These are phyloP conservation scores for Champsocephalus esox DNA, from an alignment of 2,797 vertebrate species.

Conservation along the genomic window DNA sequence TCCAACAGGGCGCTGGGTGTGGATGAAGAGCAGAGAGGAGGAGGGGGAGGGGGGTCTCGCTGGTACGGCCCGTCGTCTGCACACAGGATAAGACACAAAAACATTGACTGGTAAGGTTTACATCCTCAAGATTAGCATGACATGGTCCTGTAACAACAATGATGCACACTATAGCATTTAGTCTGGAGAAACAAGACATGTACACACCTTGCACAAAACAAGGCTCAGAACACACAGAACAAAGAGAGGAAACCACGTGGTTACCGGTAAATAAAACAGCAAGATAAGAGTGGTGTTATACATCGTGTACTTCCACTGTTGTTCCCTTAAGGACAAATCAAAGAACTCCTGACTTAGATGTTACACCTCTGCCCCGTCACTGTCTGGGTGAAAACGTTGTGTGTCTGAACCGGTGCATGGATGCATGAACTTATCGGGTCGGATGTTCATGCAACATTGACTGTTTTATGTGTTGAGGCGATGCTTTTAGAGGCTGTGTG, in stretches of 20 bases:
- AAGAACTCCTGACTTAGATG: slow-evolving; percentile 61
- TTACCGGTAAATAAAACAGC: not conserved
- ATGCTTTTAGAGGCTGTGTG: slow-evolving; percentile 53
- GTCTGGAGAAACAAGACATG: slow-evolving; percentile 10
- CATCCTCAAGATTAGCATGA: slow-evolving; percentile 11
- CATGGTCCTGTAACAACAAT: slow-evolving; percentile 2
- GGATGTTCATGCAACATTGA: slow-evolving; percentile 28
- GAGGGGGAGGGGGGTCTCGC: slow-evolving; percentile 54
- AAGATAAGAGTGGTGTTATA: slow-evolving; percentile 39
- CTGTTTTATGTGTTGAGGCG: slow-evolving; percentile 23
- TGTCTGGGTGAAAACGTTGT: slow-evolving; percentile 30
- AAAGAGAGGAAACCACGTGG: not conserved
- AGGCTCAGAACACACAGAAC: slow-evolving; percentile 3
- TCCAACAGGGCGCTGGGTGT: slow-evolving; percentile 60
- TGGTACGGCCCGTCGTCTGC: slow-evolving; percentile 75
- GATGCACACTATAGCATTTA: not conserved
- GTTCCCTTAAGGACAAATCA: slow-evolving; percentile 28
- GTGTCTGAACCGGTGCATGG: slow-evolving; percentile 53
- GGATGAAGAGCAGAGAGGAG: slow-evolving; percentile 53
- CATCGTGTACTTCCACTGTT: slow-evolving; percentile 37
- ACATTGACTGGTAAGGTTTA: slow-evolving; percentile 3
- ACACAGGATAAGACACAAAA: slow-evolving; percentile 29
- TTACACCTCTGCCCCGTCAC: slow-evolving; percentile 42
- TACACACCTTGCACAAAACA: slow-evolving; percentile 18
- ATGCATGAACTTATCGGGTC: slow-evolving; percentile 46